Percentiles rank a stretch among this genome's conserved stretches.
Evolutionary conservation across 2,888 invertebrate species (phyloP).

Genomic region (Drosophila buzzatii): DNA sequence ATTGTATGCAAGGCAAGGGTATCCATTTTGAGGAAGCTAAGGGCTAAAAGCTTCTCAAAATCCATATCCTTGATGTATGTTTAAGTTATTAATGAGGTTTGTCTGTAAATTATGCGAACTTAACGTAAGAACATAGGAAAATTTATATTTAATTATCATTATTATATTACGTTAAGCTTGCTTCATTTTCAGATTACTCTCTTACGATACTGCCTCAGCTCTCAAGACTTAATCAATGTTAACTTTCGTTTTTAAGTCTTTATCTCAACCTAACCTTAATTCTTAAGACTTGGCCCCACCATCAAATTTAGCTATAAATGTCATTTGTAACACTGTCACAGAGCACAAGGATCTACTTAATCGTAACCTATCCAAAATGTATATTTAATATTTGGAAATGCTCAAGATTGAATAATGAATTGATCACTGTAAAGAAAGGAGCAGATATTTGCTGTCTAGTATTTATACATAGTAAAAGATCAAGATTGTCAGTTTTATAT

Average conservation of each 20-base stretch:
- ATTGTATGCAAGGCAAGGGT: slow-evolving; percentile 16
- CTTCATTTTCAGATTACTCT: not conserved
- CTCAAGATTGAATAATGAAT: not conserved
- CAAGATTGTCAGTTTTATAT: not conserved
- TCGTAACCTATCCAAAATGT: not conserved
- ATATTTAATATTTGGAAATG: not conserved
- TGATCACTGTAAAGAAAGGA: not conserved
- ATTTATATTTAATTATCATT: not conserved
- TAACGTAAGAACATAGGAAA: not conserved
- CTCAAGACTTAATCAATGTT: not conserved
- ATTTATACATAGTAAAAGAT: not conserved
- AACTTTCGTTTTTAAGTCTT: not conserved
- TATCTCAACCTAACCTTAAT: too few relatives aligned
- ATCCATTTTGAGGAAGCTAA: slow-evolving; percentile 8
- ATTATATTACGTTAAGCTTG: not conserved
- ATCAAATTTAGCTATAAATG: not conserved
- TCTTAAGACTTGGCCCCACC: not conserved
- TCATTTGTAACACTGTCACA: not conserved
- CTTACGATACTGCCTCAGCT: not conserved
- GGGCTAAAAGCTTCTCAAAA: slow-evolving; percentile 8
- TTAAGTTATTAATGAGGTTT: not conserved
- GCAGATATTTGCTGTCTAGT: not conserved
- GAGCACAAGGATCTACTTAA: not conserved
- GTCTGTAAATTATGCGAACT: not conserved
- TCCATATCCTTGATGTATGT: slow-evolving; percentile 22